These are phyloP conservation scores for Amblyornis subalaris DNA, from an alignment of 2,113 vertebrate species.

Conservation along the genomic window DNA sequence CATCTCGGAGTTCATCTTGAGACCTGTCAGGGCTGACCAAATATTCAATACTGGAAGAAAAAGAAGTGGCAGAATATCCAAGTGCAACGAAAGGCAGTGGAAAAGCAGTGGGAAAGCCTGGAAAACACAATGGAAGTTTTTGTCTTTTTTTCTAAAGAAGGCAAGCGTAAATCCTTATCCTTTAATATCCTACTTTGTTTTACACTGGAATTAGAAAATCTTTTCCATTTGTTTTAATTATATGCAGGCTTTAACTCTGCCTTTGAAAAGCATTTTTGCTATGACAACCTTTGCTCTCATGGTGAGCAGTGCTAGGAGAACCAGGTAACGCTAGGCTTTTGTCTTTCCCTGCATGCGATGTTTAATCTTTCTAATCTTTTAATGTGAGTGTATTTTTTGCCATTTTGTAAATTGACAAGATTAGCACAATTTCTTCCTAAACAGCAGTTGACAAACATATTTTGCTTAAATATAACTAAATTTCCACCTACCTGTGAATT, in stretches of 20 bases:
- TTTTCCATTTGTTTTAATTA: conserved; percentile 50
- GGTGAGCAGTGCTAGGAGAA: conserved; percentile 18
- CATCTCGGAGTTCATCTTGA: neutral
- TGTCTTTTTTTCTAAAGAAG: conserved; percentile 1
- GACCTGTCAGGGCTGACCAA: neutral
- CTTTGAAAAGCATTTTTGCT: conserved; percentile 53
- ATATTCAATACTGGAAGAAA: neutral
- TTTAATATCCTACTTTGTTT: conserved; percentile 38
- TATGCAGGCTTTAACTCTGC: conserved; percentile 34
- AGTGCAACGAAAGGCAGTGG: neutral
- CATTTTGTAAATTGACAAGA: conserved; percentile 41
- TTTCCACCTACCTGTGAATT: conserved; percentile 48
- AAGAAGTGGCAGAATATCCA: neutral
- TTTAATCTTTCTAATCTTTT: conserved; percentile 57
- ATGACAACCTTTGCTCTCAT: conserved; percentile 34
- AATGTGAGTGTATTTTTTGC: conserved; percentile 40
- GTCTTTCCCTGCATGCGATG: conserved; percentile 25
- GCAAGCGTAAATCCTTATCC: neutral
- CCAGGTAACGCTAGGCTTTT: conserved; percentile 31
- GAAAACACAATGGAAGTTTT: neutral
- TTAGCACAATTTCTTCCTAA: conserved; percentile 26
- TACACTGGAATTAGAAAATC: conserved; percentile 39
- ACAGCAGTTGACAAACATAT: neutral
- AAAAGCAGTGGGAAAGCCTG: neutral
- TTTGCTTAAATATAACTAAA: neutral